Conservation (phyloP, 2,888 invertebrate species). For the Azorinus chamasolen region DNA sequence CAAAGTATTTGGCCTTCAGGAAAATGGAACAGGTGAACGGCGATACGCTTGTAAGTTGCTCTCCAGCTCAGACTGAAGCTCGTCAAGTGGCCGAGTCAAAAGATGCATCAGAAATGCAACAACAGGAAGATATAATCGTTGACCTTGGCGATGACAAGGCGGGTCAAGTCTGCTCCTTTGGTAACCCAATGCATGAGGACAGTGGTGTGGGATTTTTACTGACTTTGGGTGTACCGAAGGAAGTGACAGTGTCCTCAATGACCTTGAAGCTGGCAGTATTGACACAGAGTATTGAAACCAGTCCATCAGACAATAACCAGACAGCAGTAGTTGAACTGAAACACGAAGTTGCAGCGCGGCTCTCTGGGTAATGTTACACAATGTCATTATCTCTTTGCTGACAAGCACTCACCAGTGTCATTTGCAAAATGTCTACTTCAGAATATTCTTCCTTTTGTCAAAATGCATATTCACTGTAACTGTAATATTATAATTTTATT, state of each 20-base stretch:
- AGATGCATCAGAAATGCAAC: no score
- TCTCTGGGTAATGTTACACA: slow-evolving; percentile 60
- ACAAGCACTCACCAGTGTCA: no score
- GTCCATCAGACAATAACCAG: slow-evolving; percentile 46
- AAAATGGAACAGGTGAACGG: slow-evolving; percentile 46
- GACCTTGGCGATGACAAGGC: slow-evolving; percentile 2
- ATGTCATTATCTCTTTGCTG: no score
- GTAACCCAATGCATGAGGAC: slow-evolving; percentile 49
- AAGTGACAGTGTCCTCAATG: slow-evolving; percentile 33
- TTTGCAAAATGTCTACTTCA: no score
- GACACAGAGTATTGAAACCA: slow-evolving; percentile 57
- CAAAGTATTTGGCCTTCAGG: slow-evolving; percentile 56
- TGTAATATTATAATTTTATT: no score
- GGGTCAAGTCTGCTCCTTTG: slow-evolving; percentile 35
- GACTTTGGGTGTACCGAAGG: slow-evolving; percentile 46
- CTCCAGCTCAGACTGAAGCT: background rate
- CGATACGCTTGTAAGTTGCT: slow-evolving; percentile 43
- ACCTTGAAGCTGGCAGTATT: slow-evolving; percentile 48
- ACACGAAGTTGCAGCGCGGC: slow-evolving; percentile 48
- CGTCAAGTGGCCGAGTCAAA: no score
- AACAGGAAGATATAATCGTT: no score
- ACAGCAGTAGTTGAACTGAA: slow-evolving; percentile 50
- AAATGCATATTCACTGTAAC: no score
- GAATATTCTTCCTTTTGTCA: no score
- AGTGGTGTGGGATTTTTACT: slow-evolving; percentile 38